Percentiles rank a stretch among this genome's conserved stretches.
phyloP scores from a whole-genome alignment of 1,140 invertebrate genomes.

The Bombus fervidus region DNA sequence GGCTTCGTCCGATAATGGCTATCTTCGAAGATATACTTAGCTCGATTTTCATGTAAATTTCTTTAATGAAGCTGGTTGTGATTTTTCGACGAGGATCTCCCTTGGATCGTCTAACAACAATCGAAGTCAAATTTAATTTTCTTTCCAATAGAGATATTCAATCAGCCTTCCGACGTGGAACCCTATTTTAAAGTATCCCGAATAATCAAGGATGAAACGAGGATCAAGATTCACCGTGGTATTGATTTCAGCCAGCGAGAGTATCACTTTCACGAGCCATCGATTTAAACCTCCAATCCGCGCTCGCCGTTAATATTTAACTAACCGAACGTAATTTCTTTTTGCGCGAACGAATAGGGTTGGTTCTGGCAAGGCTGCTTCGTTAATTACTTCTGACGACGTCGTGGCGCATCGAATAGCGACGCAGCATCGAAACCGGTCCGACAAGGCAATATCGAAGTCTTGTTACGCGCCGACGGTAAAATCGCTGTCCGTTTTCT shows the following conservation, averaged over 20 bases:
- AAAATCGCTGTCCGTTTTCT: conserved; percentile 21
- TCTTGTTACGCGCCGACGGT: conserved; percentile 19
- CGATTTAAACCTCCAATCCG: background rate
- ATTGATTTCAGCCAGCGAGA: background rate
- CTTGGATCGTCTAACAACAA: background rate
- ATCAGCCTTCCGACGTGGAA: background rate
- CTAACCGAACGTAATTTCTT: conserved; percentile 34
- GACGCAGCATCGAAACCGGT: background rate
- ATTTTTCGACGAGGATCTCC: background rate
- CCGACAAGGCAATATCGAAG: conserved; percentile 13
- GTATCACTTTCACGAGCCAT: conserved; percentile 20
- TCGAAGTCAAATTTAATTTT: background rate
- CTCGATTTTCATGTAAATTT: background rate
- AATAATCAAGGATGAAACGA: background rate
- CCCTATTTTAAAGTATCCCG: background rate
- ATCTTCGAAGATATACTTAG: background rate
- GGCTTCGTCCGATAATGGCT: background rate
- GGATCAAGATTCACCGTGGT: background rate
- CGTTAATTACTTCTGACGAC: conserved; percentile 26
- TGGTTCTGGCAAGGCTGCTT: conserved; percentile 1
- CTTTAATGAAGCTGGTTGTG: background rate
- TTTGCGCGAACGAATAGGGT: background rate
- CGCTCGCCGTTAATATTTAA: conserved; percentile 30
- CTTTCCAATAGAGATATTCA: background rate
- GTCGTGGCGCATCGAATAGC: background rate